Conservation (phyloP, 2,888 invertebrate species). For the Drosophila diplacantha region DNA sequence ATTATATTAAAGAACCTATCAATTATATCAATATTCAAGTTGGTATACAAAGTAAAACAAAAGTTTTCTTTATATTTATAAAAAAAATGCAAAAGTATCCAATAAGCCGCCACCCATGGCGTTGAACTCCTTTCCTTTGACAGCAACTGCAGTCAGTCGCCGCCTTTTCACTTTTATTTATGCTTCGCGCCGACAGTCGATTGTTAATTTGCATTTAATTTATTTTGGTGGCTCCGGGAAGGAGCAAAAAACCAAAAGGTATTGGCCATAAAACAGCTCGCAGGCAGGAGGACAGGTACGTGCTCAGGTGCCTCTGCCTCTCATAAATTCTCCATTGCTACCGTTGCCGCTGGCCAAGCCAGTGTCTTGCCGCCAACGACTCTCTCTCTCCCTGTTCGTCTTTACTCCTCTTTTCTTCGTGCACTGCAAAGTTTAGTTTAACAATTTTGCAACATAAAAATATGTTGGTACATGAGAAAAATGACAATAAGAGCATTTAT, state of each 20-base stretch:
- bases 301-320: conserved; percentile 41
- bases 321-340: conserved; percentile 54
- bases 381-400: neutral
- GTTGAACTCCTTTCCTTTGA: conserved; percentile 21
- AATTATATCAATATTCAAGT: too few relatives aligned
- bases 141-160: neutral
- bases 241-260: conserved; percentile 20
- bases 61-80: neutral
- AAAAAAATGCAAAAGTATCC: neutral
- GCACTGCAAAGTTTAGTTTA: neutral
- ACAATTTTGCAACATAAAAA: neutral
- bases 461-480: neutral
- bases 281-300: conserved; percentile 35
- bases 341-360: conserved; percentile 51
- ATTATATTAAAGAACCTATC: neutral
- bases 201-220: conserved; percentile 64
- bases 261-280: conserved; percentile 36
- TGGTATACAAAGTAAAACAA: neutral
- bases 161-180: conserved; percentile 37
- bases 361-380: neutral
- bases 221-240: conserved; percentile 32
- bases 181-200: conserved; percentile 36
- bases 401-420: neutral
- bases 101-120: conserved; percentile 3
- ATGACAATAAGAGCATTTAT: neutral